Base-by-base conservation (phyloP, 2,797 vertebrate genomes). In the Arnoldichthys spilopterus region DNA sequence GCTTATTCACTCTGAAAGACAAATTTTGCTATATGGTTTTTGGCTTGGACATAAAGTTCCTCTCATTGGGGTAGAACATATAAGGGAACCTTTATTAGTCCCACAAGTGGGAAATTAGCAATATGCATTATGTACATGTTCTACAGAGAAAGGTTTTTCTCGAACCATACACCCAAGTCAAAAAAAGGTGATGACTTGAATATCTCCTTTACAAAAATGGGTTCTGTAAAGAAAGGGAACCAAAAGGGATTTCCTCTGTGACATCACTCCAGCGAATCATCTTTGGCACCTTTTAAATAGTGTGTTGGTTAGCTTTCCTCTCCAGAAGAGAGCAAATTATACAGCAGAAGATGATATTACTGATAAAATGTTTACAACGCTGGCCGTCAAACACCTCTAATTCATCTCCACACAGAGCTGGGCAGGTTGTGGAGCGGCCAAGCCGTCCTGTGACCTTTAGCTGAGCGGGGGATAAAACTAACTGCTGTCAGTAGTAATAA, bases 401-500 rank as follows among this genome's bases (percentile, higher is more conserved):
- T 49, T 45, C 32, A n/a, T 75, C 79, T 72, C 76, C 22, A 1
- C 37, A 51, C 63, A 64, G 69, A 43, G 6, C 26, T 22, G 66
- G 59, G 32, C 30, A 12, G 18, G 61, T 66, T 56, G 77, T 40
- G 34, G 53, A 56, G 49, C 16, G 4, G 43, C 32, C 11, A 26
- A 81, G 82, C 70, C 28, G 53, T 64, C 67, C 37, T 18, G 51
- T 85, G 84, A 86, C 86, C 86, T 87, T 86, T 85, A 72, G 67
- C 71, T 22, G 40, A 71, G 72, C n/a, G 66, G 78, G 71, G 70
- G 78, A 86, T 83, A 77, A 83, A 84, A 83, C 69, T 83, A 83
- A 81, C 81, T 63, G 83, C 84, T 79, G 83, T 82, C 86, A 74
- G 83, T 76, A 56, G 85, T 86, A 85, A 87, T 85, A 80, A 85